A percentile compares a stretch with the other conserved stretches of the same genome.
phyloP scores from a whole-genome alignment of 2,113 vertebrate genomes.

The Sigmodon hispidus region DNA sequence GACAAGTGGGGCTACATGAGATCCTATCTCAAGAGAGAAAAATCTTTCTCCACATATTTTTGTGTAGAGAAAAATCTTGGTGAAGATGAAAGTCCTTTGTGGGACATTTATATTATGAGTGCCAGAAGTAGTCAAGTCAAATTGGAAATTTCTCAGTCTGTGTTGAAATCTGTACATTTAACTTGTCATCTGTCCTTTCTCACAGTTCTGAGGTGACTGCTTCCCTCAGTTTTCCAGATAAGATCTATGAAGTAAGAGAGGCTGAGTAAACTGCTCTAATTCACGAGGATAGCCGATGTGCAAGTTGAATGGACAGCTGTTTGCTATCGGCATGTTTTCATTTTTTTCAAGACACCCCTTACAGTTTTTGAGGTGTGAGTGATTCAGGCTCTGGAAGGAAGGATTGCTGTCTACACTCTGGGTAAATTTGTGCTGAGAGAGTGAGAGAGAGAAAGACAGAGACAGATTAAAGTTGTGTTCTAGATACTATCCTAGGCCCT shows the following conservation, averaged over 20 bases:
- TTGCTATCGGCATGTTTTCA: not conserved
- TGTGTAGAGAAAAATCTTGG: conserved; percentile 1
- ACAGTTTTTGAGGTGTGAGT: not conserved
- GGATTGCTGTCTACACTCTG: not conserved
- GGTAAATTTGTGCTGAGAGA: not conserved
- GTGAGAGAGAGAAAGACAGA: not conserved
- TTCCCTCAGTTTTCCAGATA: not conserved
- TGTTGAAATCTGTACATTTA: not conserved
- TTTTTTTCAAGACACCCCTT: not conserved
- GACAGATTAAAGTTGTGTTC: not conserved
- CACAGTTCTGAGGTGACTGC: not conserved
- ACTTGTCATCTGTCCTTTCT: not conserved
- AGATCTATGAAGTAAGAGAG: not conserved
- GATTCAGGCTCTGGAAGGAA: not conserved
- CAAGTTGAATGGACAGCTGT: not conserved
- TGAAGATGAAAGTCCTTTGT: not conserved
- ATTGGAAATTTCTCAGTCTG: not conserved
- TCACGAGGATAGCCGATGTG: not conserved
- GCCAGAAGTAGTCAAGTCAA: not conserved
- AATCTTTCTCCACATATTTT: not conserved
- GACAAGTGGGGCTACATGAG: not conserved
- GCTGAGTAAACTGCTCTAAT: not conserved
- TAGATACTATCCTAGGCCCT: accelerated
- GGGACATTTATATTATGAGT: not conserved
- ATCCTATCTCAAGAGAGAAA: not conserved